These are phyloP conservation scores for Muschampia plurimacula DNA, from an alignment of 2,888 invertebrate genomes.

Conservation along the genomic window DNA sequence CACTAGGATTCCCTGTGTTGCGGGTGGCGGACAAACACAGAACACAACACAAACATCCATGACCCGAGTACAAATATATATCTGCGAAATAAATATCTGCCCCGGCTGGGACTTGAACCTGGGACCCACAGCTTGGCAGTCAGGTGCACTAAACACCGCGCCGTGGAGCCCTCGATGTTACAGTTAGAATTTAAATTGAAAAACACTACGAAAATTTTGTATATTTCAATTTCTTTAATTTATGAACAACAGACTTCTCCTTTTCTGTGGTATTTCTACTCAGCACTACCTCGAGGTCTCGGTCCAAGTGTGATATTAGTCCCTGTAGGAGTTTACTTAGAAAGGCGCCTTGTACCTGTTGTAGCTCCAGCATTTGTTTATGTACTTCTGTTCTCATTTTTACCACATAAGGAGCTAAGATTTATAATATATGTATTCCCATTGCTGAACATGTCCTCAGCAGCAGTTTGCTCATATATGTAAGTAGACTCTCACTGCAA, in stretches of 20 bases:
- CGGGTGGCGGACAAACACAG: too few relatives aligned
- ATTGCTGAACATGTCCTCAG: conserved; percentile 94
- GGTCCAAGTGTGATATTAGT: conserved; percentile 92
- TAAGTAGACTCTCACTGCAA: conserved; percentile 79
- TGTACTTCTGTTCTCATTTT: conserved; percentile 95
- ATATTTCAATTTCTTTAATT: conserved; percentile 57
- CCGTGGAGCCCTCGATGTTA: too few relatives aligned
- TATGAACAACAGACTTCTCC: conserved; percentile 90
- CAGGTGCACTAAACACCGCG: too few relatives aligned
- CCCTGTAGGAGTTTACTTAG: conserved; percentile 91
- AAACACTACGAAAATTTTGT: not conserved
- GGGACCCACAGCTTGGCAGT: too few relatives aligned
- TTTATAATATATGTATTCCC: conserved; percentile 99
- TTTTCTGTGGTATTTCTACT: conserved; percentile 99
- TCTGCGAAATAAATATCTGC: too few relatives aligned
- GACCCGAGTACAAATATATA: too few relatives aligned
- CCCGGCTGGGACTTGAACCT: too few relatives aligned
- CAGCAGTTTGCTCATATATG: conserved; percentile 95
- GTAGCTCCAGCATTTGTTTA: conserved; percentile 91
- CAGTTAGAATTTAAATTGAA: not conserved
- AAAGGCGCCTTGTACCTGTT: conserved; percentile 89
- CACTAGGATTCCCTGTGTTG: too few relatives aligned
- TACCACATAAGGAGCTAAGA: conserved; percentile 98
- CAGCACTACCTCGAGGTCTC: conserved; percentile 97
- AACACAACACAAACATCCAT: too few relatives aligned